A percentile compares a stretch with the other conserved stretches of the same genome.
Evolutionary conservation across 1,140 invertebrate genomes (phyloP).

Genomic region (Druon quercuslanigerum): DNA sequence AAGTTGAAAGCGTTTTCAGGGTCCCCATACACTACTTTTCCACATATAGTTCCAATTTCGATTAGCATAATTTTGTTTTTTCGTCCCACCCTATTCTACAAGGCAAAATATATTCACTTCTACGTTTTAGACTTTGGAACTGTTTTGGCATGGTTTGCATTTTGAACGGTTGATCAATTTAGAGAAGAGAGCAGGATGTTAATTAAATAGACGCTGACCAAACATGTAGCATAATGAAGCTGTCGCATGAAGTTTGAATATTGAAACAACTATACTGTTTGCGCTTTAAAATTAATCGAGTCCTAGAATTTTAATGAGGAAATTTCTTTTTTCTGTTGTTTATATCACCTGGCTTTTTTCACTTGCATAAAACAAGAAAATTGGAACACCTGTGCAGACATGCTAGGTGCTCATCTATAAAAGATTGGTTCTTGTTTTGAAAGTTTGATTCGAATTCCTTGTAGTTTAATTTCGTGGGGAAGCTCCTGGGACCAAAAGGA

Average conservation of each 20-base stretch:
- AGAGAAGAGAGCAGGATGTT: neutral
- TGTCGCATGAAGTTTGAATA: neutral
- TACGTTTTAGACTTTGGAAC: neutral
- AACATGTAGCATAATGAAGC: constrained; percentile 1
- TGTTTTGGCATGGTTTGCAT: constrained; percentile 3
- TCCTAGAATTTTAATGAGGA: neutral
- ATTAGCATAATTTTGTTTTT: too few species aligned
- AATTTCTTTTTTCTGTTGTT: neutral
- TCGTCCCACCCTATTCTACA: too few species aligned
- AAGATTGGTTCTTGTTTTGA: constrained; percentile 53
- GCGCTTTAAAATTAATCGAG: neutral
- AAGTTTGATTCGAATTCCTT: constrained; percentile 45
- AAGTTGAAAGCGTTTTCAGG: too few species aligned
- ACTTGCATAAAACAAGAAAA: neutral
- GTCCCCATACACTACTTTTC: too few species aligned
- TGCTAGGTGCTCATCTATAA: neutral
- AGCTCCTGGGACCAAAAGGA: constrained; percentile 94
- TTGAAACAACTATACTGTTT: neutral
- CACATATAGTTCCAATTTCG: too few species aligned
- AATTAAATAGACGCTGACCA: neutral
- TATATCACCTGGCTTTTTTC: neutral
- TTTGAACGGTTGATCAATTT: constrained; percentile 7
- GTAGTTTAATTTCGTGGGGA: constrained; percentile 96
- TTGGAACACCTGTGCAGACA: neutral
- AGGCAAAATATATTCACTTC: neutral